Evolutionary conservation across 2,113 vertebrate genomes (phyloP), one percentile per base, ranked within the genome.

Genomic region (Crocuta crocuta): DNA sequence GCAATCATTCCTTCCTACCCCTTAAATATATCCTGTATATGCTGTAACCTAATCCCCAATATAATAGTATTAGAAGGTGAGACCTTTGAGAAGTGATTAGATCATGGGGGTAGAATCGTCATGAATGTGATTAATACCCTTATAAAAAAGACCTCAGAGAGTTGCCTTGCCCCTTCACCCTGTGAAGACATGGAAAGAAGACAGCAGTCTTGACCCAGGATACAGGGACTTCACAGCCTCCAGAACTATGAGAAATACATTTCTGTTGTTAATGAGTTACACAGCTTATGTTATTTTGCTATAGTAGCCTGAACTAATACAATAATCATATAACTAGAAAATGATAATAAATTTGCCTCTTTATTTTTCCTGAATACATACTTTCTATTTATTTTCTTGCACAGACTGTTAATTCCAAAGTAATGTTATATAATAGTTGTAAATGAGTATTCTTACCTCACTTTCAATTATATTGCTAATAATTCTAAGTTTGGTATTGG

Each of bases 311-410:
- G 50, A 71, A 83, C 31, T 48, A 83, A 92, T 23, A 73, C 4
- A 63, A 92, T 70, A 92, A 50, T 28, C 21, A 65, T 16, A 73
- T 45, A 53, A 87, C 28, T 63, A 88, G 28, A 92, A 95, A 95
- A 65, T 43, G 31, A 85, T 24, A 28, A 65, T 26, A 87, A 53
- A 73, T 65, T n/a, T 80, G 7, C 2, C 2, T 85, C 63, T 92
- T 68, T 71, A 86, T 79, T 73, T 81, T 87, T 21, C 19, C 5
- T 13, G n/a, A 81, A 95, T 48, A 63, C 65, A 73, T 66, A 92
- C 21, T 8, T 79, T 31, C 19, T 53, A n/a, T 73, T 80, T 87
- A 39, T 71, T 73, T 10, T 66, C 26, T 81, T 88, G 10, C 7
- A 53, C 43, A 88, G 35, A n/a, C 39, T 81, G 21, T 33, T 70